Conservation (phyloP, 2,113 vertebrate genomes). For the Platycercus adscitus region DNA sequence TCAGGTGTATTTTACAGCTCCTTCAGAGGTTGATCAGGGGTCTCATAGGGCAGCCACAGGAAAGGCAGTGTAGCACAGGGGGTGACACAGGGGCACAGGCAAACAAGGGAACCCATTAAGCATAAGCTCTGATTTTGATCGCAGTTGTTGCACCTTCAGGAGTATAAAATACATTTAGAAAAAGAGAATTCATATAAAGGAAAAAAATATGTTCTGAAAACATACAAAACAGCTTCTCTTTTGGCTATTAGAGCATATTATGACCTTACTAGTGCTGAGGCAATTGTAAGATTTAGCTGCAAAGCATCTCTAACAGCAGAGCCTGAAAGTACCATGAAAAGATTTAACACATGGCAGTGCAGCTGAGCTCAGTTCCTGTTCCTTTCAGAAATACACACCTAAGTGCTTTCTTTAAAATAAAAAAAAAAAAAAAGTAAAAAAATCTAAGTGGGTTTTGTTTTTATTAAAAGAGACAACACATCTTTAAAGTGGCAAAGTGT, state of each 20-base stretch:
- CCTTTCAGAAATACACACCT: neutral
- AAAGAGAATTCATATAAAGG: neutral
- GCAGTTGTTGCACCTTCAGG: neutral
- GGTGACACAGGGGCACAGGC: too few species aligned
- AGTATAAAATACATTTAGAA: neutral
- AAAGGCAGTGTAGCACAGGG: accelerated
- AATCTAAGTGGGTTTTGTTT: neutral
- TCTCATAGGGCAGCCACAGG: accelerated
- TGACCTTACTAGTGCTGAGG: accelerated
- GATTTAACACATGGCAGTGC: accelerated
- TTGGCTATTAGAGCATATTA: neutral
- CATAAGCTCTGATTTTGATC: neutral
- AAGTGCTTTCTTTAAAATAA: neutral
- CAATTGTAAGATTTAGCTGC: neutral
- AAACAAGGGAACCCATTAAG: accelerated
- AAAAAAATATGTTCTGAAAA: neutral
- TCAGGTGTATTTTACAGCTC: neutral
- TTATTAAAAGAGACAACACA: neutral
- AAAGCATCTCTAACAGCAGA: neutral
- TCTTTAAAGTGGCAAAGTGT: neutral
- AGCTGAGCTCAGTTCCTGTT: neutral
- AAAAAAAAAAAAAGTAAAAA: neutral
- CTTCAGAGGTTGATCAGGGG: too few species aligned
- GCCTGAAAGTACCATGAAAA: neutral
- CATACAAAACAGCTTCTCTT: accelerated